phyloP scores from a whole-genome alignment of 2,113 vertebrate species.

The Raphicerus campestris region DNA sequence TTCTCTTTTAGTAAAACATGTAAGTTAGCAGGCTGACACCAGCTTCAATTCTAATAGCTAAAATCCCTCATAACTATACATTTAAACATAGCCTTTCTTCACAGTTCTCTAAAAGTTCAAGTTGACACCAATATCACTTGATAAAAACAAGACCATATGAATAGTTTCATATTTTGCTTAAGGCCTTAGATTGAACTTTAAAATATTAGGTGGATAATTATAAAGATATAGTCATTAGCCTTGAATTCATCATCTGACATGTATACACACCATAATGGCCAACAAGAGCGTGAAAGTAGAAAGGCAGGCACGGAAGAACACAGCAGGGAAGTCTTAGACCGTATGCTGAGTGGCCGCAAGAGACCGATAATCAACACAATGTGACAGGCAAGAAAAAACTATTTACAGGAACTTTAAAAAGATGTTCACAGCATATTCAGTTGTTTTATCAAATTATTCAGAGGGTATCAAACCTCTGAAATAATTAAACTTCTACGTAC shows the following conservation, averaged over 20 bases:
- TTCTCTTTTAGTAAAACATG: neutral
- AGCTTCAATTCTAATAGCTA: neutral
- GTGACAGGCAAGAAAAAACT: neutral
- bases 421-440: neutral
- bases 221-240: neutral
- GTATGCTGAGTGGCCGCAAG: too few species aligned
- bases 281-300: neutral
- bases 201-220: neutral
- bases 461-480: neutral
- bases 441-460: conserved; percentile 2
- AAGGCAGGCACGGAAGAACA: neutral
- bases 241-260: neutral
- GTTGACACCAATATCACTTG: neutral
- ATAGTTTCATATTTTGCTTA: neutral
- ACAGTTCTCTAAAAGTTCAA: neutral
- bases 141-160: neutral
- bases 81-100: neutral
- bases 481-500: neutral
- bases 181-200: neutral
- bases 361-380: neutral
- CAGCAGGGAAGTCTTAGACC: neutral
- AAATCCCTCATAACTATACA: neutral
- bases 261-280: neutral
- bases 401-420: neutral
- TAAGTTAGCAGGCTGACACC: neutral